These are phyloP conservation scores for Amblyornis subalaris DNA, from an alignment of 2,113 vertebrate genomes.

Conservation along the genomic window DNA sequence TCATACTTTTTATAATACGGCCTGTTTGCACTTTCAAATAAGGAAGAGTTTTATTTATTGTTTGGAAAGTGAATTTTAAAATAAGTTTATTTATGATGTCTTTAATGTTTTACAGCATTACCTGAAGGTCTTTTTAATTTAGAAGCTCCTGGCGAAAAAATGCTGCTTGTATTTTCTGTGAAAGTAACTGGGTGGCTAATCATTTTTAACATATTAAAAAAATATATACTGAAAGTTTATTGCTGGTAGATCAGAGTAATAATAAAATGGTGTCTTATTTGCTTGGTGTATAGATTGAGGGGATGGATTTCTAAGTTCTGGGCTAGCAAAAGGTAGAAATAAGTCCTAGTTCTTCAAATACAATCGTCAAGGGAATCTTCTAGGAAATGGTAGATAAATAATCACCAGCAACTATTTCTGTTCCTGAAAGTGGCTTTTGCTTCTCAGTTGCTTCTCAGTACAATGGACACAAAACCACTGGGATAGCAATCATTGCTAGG, in stretches of 20 bases:
- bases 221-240: neutral
- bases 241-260: neutral
- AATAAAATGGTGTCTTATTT: neutral
- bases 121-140: slow-evolving; percentile 39
- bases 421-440: neutral
- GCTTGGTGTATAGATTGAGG: neutral
- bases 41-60: slow-evolving; percentile 55
- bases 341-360: neutral
- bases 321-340: neutral
- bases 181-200: slow-evolving; percentile 21
- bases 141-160: neutral
- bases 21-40: slow-evolving; percentile 52
- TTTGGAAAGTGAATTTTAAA: slow-evolving; percentile 47
- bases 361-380: neutral
- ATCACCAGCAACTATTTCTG: neutral
- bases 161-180: slow-evolving; percentile 35
- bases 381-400: neutral
- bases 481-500: neutral
- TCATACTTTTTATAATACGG: slow-evolving; percentile 46
- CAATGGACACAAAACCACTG: neutral
- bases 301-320: neutral
- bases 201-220: neutral
- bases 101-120: slow-evolving; percentile 30
- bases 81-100: slow-evolving; percentile 55
- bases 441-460: neutral